Percentiles rank a stretch among this genome's conserved stretches.
phyloP scores from a whole-genome alignment of 2,888 invertebrate genomes.

The Calameuta filiformis region DNA sequence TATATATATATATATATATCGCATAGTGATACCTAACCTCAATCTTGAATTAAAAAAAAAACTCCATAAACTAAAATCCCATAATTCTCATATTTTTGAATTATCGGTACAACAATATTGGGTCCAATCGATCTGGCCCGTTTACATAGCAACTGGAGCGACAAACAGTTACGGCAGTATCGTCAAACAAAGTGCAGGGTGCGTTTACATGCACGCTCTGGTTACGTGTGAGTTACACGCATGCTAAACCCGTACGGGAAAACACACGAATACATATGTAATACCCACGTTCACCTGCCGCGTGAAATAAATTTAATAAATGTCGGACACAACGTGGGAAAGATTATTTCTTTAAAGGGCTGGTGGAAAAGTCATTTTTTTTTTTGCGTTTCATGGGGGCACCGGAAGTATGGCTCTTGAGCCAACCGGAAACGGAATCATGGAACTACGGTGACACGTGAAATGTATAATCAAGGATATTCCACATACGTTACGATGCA shows the following conservation, averaged over 20 bases:
- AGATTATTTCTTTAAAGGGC: background rate
- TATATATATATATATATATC: too few relatives aligned
- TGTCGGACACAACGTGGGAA: background rate
- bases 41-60: background rate
- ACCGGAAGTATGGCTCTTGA: background rate
- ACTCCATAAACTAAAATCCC: background rate
- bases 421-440: background rate
- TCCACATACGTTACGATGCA: background rate
- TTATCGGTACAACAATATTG: background rate
- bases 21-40: background rate
- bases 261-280: background rate
- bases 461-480: background rate
- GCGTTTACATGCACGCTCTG: background rate
- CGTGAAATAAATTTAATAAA: background rate
- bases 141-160: background rate
- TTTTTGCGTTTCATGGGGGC: background rate
- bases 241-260: background rate
- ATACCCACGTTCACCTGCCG: background rate
- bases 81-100: background rate
- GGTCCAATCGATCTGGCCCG: background rate
- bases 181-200: background rate
- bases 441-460: background rate
- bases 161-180: background rate
- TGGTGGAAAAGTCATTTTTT: background rate
- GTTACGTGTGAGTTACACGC: background rate